Evolutionary conservation across 2,888 invertebrate species (phyloP), one percentile per base, ranked within the genome.

Genomic region (Athrips mouffetella): DNA sequence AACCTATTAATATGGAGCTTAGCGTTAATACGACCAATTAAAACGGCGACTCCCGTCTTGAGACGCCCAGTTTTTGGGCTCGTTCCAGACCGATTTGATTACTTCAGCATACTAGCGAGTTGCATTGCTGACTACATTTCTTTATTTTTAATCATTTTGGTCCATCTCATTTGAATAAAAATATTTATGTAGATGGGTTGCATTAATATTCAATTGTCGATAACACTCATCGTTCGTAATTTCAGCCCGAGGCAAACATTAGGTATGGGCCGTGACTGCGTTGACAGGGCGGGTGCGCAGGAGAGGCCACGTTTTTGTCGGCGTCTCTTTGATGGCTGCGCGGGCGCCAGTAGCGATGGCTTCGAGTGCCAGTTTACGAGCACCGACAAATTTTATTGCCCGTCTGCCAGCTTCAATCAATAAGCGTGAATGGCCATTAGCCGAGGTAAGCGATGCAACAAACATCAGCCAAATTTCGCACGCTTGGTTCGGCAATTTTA

Each of bases 1-100:
- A 81, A 81, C 83, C 87, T 83, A 88, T 88, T 88, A 85, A 87
- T 88, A 87, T 77, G 75, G 76, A 73, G 88, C 75, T 88, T 73
- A 80, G 69, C 73, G 70, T 70, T 86, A 87, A 88, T 85, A 63
- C 87, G 73, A 73, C 82, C 80, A 87, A 87, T 87, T 88, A 88
- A 86, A 87, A 83, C 68, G 76, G 79, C 73, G 80, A 76, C 80
- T 80, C 67, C 70, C 70, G 63, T 81, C 85, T 86, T 82, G 76
- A 86, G 85, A 84, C 80, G 73, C 76, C 63, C 79, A 85, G 85
- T 85, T 86, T 88, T 88, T 87, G 86, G 88, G 84, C 67, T 76
- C 76, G 74, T 74, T 86, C 88, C 87, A 86, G 80, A 61, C 57
- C 73, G 81, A 82, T 87, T 80, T 84, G 67, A 67, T 67, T 66